Conservation (phyloP, 2,113 vertebrate genomes). For the Labeo rohita region DNA sequence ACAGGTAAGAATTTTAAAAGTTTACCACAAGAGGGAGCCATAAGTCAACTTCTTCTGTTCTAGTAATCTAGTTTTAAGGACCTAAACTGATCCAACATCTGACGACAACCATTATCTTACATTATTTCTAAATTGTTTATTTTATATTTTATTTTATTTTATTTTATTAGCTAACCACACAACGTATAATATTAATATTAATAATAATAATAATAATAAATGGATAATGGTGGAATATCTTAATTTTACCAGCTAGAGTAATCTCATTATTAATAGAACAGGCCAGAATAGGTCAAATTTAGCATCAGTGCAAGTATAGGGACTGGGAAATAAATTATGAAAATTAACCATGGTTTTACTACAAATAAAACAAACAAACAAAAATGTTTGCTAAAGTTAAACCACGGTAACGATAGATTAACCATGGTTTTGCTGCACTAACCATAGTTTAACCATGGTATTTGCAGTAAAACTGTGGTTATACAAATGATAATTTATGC, state of each 20-base stretch:
- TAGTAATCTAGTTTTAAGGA: not conserved
- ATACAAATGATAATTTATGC: too few relatives aligned
- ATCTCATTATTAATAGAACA: not conserved
- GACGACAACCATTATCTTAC: not conserved
- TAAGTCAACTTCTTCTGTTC: not conserved
- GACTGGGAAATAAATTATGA: not conserved
- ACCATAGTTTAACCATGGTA: too few relatives aligned
- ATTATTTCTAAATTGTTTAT: not conserved
- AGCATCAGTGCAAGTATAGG: not conserved
- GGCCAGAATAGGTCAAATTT: not conserved
- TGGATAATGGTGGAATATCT: not conserved
- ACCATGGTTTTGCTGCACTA: too few relatives aligned
- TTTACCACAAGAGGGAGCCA: slow-evolving; percentile 12
- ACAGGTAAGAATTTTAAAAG: not conserved
- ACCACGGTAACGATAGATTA: too few relatives aligned
- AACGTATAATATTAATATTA: too few relatives aligned
- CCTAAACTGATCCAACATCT: not conserved
- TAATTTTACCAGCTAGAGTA: not conserved
- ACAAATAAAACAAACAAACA: too few relatives aligned
- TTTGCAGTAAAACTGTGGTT: too few relatives aligned
- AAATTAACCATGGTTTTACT: too few relatives aligned
- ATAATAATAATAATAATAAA: not conserved
- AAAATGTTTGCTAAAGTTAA: too few relatives aligned
- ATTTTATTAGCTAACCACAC: too few relatives aligned
- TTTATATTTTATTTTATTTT: too few relatives aligned